Conservation (phyloP, 1,140 invertebrate genomes). For the Aphidius gifuensis region DNA sequence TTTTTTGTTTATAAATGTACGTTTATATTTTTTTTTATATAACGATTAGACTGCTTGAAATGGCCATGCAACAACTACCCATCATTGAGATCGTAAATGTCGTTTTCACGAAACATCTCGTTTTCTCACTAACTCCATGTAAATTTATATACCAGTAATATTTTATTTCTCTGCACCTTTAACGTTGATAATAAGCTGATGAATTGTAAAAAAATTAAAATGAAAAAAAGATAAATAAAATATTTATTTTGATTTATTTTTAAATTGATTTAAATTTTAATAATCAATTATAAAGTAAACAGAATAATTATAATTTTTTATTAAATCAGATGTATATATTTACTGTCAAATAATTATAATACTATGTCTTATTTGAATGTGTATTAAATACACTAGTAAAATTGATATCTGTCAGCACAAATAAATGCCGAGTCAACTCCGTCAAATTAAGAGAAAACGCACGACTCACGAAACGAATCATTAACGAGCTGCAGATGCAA, state of each 20-base stretch:
- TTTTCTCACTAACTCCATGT: too few species aligned
- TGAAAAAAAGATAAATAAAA: slow-evolving; percentile 1
- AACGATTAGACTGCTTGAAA: too few species aligned
- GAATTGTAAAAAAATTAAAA: slow-evolving; percentile 6
- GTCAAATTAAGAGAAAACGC: slow-evolving; percentile 25
- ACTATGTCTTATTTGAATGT: slow-evolving; percentile 15
- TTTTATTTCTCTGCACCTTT: slow-evolving; percentile 10
- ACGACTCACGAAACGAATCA: slow-evolving; percentile 28
- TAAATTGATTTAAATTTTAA: too few species aligned
- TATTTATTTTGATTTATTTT: too few species aligned
- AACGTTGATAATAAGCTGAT: slow-evolving; percentile 5
- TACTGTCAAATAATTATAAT: neutral
- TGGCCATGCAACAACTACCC: too few species aligned
- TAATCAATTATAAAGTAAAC: too few species aligned
- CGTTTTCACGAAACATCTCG: neutral
- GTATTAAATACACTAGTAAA: slow-evolving; percentile 8
- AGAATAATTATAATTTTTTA: too few species aligned
- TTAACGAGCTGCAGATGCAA: slow-evolving; percentile 30
- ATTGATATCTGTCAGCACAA: slow-evolving; percentile 27
- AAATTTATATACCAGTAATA: slow-evolving; percentile 13
- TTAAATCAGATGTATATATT: slow-evolving; percentile 9
- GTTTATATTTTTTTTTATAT: too few species aligned
- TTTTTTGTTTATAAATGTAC: too few species aligned
- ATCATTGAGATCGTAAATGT: neutral
- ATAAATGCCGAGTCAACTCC: slow-evolving; percentile 19